Conservation (phyloP, 2,888 invertebrate genomes). For the Listrodromus nycthemerus region DNA sequence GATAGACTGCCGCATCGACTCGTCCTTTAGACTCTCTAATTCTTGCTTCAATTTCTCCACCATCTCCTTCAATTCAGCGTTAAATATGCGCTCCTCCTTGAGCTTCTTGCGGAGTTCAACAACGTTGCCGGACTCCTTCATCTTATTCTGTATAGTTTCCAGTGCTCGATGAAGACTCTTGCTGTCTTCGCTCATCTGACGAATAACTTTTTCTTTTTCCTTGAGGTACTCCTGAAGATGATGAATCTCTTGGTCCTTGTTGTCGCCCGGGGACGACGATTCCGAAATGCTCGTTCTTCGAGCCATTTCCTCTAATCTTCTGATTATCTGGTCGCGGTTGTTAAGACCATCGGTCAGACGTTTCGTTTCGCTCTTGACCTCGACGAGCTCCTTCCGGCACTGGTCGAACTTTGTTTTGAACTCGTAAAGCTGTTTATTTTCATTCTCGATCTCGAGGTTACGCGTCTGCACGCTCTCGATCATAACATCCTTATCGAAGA, state of each 20-base stretch:
- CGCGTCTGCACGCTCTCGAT: constrained; percentile 78
- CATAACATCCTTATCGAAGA: constrained; percentile 77
- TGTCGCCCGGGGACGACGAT: constrained; percentile 75
- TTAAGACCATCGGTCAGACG: constrained; percentile 78
- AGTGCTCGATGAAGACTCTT: constrained; percentile 86
- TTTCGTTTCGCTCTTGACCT: constrained; percentile 76
- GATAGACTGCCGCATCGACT: constrained; percentile 69
- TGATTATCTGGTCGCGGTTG: constrained; percentile 78
- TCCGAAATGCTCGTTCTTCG: constrained; percentile 76
- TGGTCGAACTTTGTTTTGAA: constrained; percentile 85
- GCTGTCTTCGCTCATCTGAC: constrained; percentile 87
- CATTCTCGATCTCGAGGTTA: constrained; percentile 79
- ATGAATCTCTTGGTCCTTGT: constrained; percentile 86
- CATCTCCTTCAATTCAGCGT: constrained; percentile 81
- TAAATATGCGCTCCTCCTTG: constrained; percentile 86
- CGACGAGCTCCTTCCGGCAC: constrained; percentile 73
- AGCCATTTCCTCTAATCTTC: constrained; percentile 79
- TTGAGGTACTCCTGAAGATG: constrained; percentile 86
- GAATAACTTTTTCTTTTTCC: constrained; percentile 87
- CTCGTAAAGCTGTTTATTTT: constrained; percentile 79
- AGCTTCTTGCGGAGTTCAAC: constrained; percentile 87
- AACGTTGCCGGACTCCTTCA: constrained; percentile 87
- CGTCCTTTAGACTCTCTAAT: constrained; percentile 69
- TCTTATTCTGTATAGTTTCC: constrained; percentile 85
- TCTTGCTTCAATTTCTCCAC: constrained; percentile 80